These are phyloP conservation scores for Mormyrus lacerda DNA, from an alignment of 2,113 vertebrate species.

Conservation along the genomic window DNA sequence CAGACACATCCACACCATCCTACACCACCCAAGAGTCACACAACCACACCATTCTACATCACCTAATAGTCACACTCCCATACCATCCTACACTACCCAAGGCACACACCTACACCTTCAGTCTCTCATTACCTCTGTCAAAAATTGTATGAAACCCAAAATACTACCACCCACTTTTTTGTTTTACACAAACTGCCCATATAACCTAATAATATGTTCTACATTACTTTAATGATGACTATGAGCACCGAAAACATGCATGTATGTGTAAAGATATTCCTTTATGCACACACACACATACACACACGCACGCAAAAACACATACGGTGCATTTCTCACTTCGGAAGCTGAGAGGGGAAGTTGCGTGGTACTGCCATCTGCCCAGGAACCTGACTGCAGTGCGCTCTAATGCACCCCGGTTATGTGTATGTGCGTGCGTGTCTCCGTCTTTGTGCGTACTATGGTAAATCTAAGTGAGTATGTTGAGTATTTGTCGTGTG, in stretches of 20 bases:
- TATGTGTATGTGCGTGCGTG: not conserved
- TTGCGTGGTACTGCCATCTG: conserved; percentile 14
- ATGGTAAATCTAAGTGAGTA: not conserved
- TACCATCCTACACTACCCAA: not conserved
- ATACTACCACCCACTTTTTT: conserved; percentile 21
- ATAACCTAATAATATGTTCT: not conserved
- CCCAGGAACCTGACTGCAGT: not conserved
- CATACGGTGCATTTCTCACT: conserved; percentile 8
- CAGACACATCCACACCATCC: not conserved
- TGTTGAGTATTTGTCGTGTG: not conserved
- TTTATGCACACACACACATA: conserved; percentile 15
- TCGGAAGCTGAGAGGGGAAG: conserved; percentile 14
- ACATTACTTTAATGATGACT: conserved; percentile 18
- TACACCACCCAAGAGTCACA: not conserved
- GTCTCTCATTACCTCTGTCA: conserved; percentile 34
- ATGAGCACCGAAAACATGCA: conserved; percentile 37
- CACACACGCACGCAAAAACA: not conserved
- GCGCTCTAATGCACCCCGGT: not conserved
- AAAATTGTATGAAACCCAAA: conserved; percentile 19
- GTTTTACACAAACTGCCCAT: not conserved
- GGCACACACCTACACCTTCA: not conserved
- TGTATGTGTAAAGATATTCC: not conserved
- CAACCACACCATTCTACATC: not conserved
- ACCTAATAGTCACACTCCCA: not conserved
- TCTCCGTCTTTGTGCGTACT: not conserved